phyloP scores from a whole-genome alignment of 2,888 invertebrate genomes.

The Augochlorella aurata region DNA sequence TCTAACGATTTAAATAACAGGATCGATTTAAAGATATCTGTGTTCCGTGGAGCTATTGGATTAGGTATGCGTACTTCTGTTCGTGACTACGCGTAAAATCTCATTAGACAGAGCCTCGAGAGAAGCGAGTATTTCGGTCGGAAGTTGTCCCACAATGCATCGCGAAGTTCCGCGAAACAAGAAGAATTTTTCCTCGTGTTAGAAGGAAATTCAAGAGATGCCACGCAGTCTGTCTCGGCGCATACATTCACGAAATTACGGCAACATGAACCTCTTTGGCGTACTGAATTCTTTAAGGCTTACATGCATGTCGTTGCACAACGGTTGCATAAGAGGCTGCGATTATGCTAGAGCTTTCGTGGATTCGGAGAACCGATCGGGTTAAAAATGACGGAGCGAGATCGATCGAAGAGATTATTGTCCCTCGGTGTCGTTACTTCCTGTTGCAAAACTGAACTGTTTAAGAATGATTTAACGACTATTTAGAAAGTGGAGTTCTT shows the following conservation, averaged over 20 bases:
- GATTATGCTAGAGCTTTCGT: conserved; percentile 46
- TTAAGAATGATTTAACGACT: background rate
- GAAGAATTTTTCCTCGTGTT: conserved; percentile 27
- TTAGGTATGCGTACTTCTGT: no score
- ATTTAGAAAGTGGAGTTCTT: background rate
- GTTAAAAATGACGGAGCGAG: conserved; percentile 13
- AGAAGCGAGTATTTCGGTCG: no score
- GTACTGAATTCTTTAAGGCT: conserved; percentile 52
- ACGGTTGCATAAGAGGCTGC: conserved; percentile 39
- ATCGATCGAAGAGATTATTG: conserved; percentile 8
- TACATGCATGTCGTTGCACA: conserved; percentile 42
- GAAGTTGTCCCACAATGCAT: background rate
- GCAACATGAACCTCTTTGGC: conserved; percentile 33
- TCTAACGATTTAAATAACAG: no score
- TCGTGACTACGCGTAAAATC: background rate
- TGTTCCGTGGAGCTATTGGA: no score
- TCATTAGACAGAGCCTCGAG: background rate
- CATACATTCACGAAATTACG: conserved; percentile 35
- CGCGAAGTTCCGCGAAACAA: background rate
- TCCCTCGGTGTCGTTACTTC: conserved; percentile 1
- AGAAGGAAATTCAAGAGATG: conserved; percentile 27
- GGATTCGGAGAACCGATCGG: conserved; percentile 41
- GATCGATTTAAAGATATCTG: no score
- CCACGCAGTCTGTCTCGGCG: conserved; percentile 34
- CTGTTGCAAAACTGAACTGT: background rate